Evolutionary conservation across 1,140 invertebrate species (phyloP), one percentile per base, ranked within the genome.

Genomic region (Delia radicum): DNA sequence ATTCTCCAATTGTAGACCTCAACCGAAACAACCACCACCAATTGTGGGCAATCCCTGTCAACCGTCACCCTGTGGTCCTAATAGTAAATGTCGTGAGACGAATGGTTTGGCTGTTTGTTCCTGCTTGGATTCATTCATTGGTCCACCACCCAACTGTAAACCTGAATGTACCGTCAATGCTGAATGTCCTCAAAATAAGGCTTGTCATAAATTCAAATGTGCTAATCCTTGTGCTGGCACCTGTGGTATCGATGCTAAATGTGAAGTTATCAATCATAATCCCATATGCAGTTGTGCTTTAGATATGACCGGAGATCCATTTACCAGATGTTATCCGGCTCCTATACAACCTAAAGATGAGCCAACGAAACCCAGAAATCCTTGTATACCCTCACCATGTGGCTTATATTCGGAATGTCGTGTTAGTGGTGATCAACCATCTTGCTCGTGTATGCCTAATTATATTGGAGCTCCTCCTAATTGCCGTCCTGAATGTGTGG

Each of bases 31-130:
- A 15, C 86, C 82, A 27, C 89, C 92, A 79, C 92, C 77, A 28
- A 92, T 78, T 12, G 74, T 77, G 0, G 73, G 62, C 2, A 84
- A 92, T 86, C 93, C 92, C 5, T 95, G 94, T 80, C 89, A 90
- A 79, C 92, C 93, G 76, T 94, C 92, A 12, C 94, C 94, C 4
- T 96, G 95, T 85, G 95, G 94, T 67, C 90, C 93, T 1, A 93
- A 92, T 81, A 93, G 92, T 79, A 90, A 93, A 79, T 95, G 94
- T 81, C 87, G 92, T 21, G 88, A 91, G 72, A 91, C 91, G 15
- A 87, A 88, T 82, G 93, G 92, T 37, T 90, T 90, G 76, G 92
- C 94, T 1, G 89, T 92, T 1, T 96, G 95, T 79, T 93, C 93
- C 13, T 96, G 95, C 84, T 82, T 94, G 71, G 93, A 94, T 8